Base-by-base conservation (phyloP, 2,113 vertebrate species). In the Osmerus mordax region DNA sequence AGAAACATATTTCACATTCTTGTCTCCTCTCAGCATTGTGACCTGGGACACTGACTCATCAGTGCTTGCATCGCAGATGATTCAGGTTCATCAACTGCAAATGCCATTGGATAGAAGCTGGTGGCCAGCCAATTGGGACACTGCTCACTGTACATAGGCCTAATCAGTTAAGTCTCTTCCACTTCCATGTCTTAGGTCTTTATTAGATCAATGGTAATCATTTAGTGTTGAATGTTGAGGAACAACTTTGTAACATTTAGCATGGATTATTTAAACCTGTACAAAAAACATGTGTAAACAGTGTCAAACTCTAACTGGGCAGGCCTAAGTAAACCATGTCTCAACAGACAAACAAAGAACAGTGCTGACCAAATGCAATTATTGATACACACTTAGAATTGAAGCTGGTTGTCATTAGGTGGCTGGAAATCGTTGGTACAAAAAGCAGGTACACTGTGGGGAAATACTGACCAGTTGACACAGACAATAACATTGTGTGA, bases 321-420 rank as follows among this genome's bases (percentile, higher is more conserved):
- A 12, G 41, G 41, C 1, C 41, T 47, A 47, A 60, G 58, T 60
- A 19, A 21, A 21, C 58, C n/a, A 21, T 3, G 7, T 60, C 11
- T 21, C 21, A 28, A 63, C 62, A 78, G 2, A 58, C 19, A 47
- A 53, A 65, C 52, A 81, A 77, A 70, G 58, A 12, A 65, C 14
- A 15, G 21, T 60, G 65, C 61, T 71, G 63, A 74, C 1, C 52
- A 54, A 67, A 53, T 60, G 6, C 29, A 71, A 73, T 61, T 21
- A 4, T 73, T 14, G 9, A 15, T 63, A 80, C 75, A 63, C 23
- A 62, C n/a, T 70, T 7, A 56, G 55, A 60, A 70, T 61, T 67
- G 47, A 65, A 67, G 41, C 14, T 3, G 8, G 19, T 7, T 64
- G 41, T 60, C 6, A 52, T 13, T 56, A 63, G 68, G 74, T 69